Evolutionary conservation across 2,888 invertebrate species (phyloP).

Genomic region (Cerastis rubricosa): DNA sequence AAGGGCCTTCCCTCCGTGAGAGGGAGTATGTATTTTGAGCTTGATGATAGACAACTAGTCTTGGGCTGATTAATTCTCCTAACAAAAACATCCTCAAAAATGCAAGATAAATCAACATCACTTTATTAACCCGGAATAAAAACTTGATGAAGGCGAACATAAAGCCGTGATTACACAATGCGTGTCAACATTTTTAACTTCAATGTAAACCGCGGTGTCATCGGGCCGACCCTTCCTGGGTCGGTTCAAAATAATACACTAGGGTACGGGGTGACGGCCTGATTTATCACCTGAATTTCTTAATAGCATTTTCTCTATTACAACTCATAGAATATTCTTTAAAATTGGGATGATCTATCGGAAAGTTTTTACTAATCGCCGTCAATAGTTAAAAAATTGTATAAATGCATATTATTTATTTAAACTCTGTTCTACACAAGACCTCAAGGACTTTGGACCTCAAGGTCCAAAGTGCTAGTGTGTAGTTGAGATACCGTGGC

Average conservation of each 20-base stretch:
- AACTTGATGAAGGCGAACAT: constrained; percentile 30
- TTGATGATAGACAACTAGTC: not conserved
- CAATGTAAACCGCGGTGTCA: constrained; percentile 57
- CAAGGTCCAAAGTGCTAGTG: too few species aligned
- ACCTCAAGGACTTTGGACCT: too few species aligned
- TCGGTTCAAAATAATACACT: constrained; percentile 53
- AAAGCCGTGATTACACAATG: constrained; percentile 45
- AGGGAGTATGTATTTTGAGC: not conserved
- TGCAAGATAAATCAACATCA: constrained; percentile 9
- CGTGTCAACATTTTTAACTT: constrained; percentile 58
- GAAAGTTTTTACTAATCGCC: not conserved
- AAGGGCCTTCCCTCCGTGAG: not conserved
- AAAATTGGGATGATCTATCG: not conserved
- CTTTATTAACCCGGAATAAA: constrained; percentile 33
- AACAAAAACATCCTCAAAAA: constrained; percentile 3
- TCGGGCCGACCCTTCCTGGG: constrained; percentile 40
- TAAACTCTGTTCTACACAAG: not conserved
- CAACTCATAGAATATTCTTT: not conserved
- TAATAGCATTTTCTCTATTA: constrained; percentile 11
- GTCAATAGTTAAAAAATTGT: not conserved
- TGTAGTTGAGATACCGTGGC: too few species aligned
- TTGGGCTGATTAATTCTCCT: not conserved
- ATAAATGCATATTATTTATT: not conserved
- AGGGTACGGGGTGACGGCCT: not conserved
- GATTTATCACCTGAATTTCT: constrained; percentile 47